Base-by-base conservation (phyloP, 2,113 vertebrate species). In the Syrmaticus mikado region DNA sequence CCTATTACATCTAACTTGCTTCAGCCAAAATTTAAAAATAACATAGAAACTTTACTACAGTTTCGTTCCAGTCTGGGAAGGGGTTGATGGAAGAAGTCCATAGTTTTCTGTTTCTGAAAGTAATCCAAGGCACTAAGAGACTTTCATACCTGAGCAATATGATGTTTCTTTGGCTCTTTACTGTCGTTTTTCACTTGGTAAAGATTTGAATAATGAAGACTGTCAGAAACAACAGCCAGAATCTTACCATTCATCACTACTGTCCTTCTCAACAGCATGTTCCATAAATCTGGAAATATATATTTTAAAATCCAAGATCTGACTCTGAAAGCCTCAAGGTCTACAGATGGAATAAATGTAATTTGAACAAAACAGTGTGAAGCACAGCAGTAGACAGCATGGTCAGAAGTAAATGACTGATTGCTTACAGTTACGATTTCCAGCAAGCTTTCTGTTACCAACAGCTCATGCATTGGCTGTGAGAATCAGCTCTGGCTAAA, bases 11-110 rank as follows among this genome's bases (percentile, higher is more conserved):
- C 92, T 94, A 70, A 60, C 41, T 93, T 88, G 48, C 75, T 95
- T 86, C 80, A 95, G 95, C 92, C 96, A 95, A 94, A 87, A 87
- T 94, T 95, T 94, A 95, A 97, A 98, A 97, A 97, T 97, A 97
- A 92, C 77, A 53, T 76, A 28, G 58, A 77, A 94, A 83, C 22
- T 85, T 89, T 40, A 91, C 78, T 89, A 82, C 50, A 20, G 90
- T 94, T 95, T 95, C 67, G 41, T 94, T 95, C 91, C 94, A 93
- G 73, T 80, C 87, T 95, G 95, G 92, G 97, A 96, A 82, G 38
- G 32, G 27, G 10, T 5, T 88, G 73, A 46, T 92, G 84, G 89
- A 92, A 94, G 77, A 87, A 88, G 38, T 74, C 70, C 45, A 48
- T n/a, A 84, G 40, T 65, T 15, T 62, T 80, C 8, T 1, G 5